Base-by-base conservation (phyloP, 2,888 invertebrate genomes). In the Aethes cnicana region DNA sequence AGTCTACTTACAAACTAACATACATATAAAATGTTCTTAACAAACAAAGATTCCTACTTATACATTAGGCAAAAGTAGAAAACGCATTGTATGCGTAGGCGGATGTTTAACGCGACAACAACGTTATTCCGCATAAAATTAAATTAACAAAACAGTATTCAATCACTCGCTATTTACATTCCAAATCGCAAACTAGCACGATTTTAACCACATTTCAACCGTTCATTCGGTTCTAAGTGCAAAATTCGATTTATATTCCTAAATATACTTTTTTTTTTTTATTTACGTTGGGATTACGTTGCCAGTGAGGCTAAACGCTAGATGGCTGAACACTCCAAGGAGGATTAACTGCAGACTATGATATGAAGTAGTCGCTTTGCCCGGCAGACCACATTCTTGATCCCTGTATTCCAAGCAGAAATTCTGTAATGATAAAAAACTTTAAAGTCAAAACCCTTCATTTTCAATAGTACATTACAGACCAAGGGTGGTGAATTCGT, bases 361-460 rank as follows among this genome's bases (percentile, higher is more conserved):
- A 46, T 66, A 58, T 28, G 55, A 47, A 20, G 56, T 55, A 7
- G 64, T 57, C 8, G 75, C 79, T 30, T 61, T 66, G 43, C 68
- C 75, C 7, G 69, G 57, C 46, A 72, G 46, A 5, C 74, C 69
- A 66, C 89, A 89, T 62, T 88, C 88, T 49, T 81, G 78, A 1
- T 77, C 83, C 11, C 82, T 77, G 62, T 87, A 89, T 67, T 82
- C 85, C 46, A 84, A 68, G 71, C 89, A 89, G 68, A 84, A 89
- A 64, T 75, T 86, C 89, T 89, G 89, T 36, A 76, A 79, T 66
- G 47, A 58, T 66, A 69, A 62, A 41, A 44, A 30, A 17, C 46
- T 16, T 33, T 16, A 25, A 21, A 33, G 17, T 37, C 44, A 53
- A 48, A n/a, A n/a, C n/a, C n/a, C n/a, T n/a, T n/a, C n/a, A n/a